A percentile compares a stretch with the other conserved stretches of the same genome.
Conservation (phyloP, 2,888 invertebrate species). For the Lasius platythorax region DNA sequence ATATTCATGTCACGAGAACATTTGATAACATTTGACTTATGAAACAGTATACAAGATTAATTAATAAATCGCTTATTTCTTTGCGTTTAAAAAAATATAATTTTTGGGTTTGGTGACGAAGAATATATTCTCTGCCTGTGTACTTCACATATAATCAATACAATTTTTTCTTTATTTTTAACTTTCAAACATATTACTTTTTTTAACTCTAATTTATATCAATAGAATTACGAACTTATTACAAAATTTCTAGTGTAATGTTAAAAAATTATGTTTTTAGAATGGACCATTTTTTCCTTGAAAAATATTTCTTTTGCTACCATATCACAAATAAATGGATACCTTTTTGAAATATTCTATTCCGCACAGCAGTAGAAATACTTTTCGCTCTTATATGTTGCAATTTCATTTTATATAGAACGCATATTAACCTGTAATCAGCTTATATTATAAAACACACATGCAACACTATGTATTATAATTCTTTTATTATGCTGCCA, state of each 20-base stretch:
- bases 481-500: constrained; percentile 61
- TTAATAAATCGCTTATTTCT: too few relatives aligned
- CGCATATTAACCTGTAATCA: constrained; percentile 46
- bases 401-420: constrained; percentile 65
- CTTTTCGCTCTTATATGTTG: constrained; percentile 53
- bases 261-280: constrained; percentile 71
- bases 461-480: constrained; percentile 51
- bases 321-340: constrained; percentile 70
- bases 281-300: constrained; percentile 63
- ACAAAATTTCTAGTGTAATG: constrained; percentile 61
- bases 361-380: constrained; percentile 44
- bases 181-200: constrained; percentile 50
- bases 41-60: too few relatives aligned
- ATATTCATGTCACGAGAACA: too few relatives aligned
- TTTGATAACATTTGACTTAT: too few relatives aligned
- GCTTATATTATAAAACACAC: constrained; percentile 65
- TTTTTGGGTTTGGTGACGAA: constrained; percentile 51
- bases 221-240: constrained; percentile 66
- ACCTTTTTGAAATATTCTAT: constrained; percentile 57
- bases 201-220: constrained; percentile 49
- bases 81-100: background rate
- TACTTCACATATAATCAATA: constrained; percentile 38
- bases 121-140: constrained; percentile 33
- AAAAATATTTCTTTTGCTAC: constrained; percentile 69
- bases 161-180: constrained; percentile 44